A percentile compares a stretch with the other conserved stretches of the same genome.
phyloP scores from a whole-genome alignment of 2,113 vertebrate species.

The Nannospalax galili region DNA sequence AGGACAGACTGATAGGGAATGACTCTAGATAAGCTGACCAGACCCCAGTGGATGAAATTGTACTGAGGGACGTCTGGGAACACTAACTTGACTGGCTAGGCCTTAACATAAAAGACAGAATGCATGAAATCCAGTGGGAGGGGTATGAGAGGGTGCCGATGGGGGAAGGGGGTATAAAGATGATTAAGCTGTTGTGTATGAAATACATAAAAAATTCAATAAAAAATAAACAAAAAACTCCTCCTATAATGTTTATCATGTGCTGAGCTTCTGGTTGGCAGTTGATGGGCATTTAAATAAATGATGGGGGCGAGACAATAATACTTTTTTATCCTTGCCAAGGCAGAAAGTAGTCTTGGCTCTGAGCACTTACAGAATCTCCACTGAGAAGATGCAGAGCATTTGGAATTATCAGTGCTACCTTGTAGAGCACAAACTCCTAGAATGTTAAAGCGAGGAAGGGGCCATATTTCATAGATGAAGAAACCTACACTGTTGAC shows the following conservation, averaged over 20 bases:
- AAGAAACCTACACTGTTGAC: slow-evolving; percentile 49
- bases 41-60: too few relatives aligned
- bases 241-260: neutral
- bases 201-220: too few relatives aligned
- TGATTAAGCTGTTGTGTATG: too few relatives aligned
- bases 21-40: too few relatives aligned
- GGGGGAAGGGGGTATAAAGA: too few relatives aligned
- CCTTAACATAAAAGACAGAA: too few relatives aligned
- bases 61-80: too few relatives aligned
- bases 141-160: too few relatives aligned
- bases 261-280: neutral
- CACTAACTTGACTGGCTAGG: too few relatives aligned
- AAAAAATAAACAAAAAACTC: too few relatives aligned
- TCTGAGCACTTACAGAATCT: neutral
- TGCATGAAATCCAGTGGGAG: too few relatives aligned
- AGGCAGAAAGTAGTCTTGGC: neutral
- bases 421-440: neutral
- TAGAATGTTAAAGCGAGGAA: neutral
- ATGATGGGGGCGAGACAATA: neutral
- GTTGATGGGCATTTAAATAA: neutral
- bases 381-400: neutral
- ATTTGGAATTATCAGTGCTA: neutral
- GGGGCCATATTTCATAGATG: slow-evolving; percentile 22
- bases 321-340: neutral
- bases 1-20: too few relatives aligned